Evolutionary conservation across 1,140 invertebrate genomes (phyloP), one percentile per base, ranked within the genome.

Genomic region (Cotesia glomerata): DNA sequence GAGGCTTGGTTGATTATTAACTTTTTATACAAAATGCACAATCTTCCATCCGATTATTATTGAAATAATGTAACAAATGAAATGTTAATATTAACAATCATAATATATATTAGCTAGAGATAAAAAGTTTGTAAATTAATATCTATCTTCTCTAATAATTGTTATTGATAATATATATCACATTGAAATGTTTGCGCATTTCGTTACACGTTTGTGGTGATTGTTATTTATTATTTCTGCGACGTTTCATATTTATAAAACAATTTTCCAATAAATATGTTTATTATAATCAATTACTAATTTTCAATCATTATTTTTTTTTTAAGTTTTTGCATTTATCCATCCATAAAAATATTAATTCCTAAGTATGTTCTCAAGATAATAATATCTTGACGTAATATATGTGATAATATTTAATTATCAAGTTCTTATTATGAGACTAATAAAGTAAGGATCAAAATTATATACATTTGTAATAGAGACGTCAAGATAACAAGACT

Each of bases 1-100:
- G 78, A 54, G 64, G 74, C 51, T 61, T 79, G 45, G 77, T 79
- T 32, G 77, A 79, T 69, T 79, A 79, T 68, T 79, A 62, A 78
- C 26, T 4, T 36, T 26, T 9, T 8, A 18, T 3, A 16, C 16
- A 49, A 34, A 54, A 5, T 5, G 51, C 65, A 51, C 65, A 54
- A 67, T 67, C 65, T 65, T 18, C 63, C 65, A 54, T 52, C 65
- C 49, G 52, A 52, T 54, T n/a, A 54, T 54, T 4, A 54, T 5
- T 49, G 54, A 52, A n/a, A 54, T 49, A 49, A 32, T 26, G 26
- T 26, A 26, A 26, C 26, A 26, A 14, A 65, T 65, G n/a, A 58
- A 9, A 16, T 58, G 16, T 9, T 45, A 45, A 9, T 11, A 45
- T 9, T 45, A 9, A 11, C 11, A 45, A 45, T 45, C 8, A 45